These are phyloP conservation scores for Rhinichthys klamathensis DNA, from an alignment of 2,113 vertebrate genomes.

Conservation along the genomic window DNA sequence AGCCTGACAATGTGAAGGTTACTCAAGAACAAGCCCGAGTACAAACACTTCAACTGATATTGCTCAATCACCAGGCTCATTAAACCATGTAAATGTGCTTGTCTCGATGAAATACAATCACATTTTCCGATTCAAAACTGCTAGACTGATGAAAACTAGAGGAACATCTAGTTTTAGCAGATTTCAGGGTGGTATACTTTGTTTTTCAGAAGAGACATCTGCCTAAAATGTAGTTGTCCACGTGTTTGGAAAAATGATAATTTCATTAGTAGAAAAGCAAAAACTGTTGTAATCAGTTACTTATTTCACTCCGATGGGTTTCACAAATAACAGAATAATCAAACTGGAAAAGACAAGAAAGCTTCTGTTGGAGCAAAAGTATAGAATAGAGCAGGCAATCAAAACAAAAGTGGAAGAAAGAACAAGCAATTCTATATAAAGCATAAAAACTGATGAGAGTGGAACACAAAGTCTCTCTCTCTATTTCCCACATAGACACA, in stretches of 20 bases:
- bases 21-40: conserved; percentile 62
- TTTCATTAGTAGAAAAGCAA: neutral
- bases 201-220: neutral
- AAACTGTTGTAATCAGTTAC: neutral
- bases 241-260: neutral
- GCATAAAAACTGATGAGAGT: neutral
- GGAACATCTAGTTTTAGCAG: neutral
- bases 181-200: neutral
- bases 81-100: conserved; percentile 33
- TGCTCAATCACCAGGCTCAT: conserved; percentile 45
- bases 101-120: conserved; percentile 42
- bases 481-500: conserved; percentile 9
- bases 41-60: conserved; percentile 61
- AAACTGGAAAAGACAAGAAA: conserved; percentile 1
- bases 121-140: conserved; percentile 8
- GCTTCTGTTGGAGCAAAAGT: neutral
- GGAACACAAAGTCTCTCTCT: conserved; percentile 7
- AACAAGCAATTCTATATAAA: conserved; percentile 10
- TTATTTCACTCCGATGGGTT: neutral
- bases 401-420: conserved; percentile 9
- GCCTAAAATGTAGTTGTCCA: neutral
- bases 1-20: conserved; percentile 68
- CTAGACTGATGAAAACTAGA: neutral
- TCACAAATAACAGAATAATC: conserved; percentile 6
- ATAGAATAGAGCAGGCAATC: conserved; percentile 27